phyloP scores from a whole-genome alignment of 1,140 invertebrate genomes.

The Maniola jurtina region DNA sequence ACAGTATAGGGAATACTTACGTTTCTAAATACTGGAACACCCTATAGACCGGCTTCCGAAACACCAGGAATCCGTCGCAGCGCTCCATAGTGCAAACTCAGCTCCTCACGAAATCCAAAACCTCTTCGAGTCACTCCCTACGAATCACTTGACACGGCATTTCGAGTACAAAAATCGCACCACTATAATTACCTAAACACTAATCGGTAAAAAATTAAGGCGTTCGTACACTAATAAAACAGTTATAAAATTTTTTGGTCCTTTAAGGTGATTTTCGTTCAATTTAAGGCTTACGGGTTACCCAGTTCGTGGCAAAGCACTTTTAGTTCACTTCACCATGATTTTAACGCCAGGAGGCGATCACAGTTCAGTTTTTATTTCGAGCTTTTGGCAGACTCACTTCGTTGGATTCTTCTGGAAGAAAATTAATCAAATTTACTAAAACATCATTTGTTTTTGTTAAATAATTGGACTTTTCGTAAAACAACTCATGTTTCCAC shows the following conservation, averaged over 20 bases:
- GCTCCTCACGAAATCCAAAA: constrained; percentile 11
- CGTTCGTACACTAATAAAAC: constrained; percentile 59
- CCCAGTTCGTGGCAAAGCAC: constrained; percentile 64
- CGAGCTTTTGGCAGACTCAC: constrained; percentile 25
- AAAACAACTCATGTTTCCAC: constrained; percentile 14
- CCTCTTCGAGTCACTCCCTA: constrained; percentile 23
- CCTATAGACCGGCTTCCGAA: constrained; percentile 86
- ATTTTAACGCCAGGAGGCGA: constrained; percentile 70
- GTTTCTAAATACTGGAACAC: constrained; percentile 89
- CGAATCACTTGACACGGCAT: constrained; percentile 30
- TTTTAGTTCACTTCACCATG: constrained; percentile 50
- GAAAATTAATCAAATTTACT: constrained; percentile 1
- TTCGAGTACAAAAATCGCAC: constrained; percentile 22
- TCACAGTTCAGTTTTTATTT: constrained; percentile 51
- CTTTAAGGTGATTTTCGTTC: constrained; percentile 62
- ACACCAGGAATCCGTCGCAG: constrained; percentile 85
- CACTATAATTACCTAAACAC: constrained; percentile 42
- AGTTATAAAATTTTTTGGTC: constrained; percentile 71
- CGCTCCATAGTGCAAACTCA: constrained; percentile 76
- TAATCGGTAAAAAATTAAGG: constrained; percentile 68
- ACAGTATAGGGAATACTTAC: constrained; percentile 70
- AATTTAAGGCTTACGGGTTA: constrained; percentile 59
- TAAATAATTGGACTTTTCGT: neutral
- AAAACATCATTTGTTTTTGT: neutral
- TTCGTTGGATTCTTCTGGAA: constrained; percentile 28